Evolutionary conservation across 2,888 invertebrate species (phyloP), one percentile per base, ranked within the genome.

Genomic region (Argyresthia goedartella): DNA sequence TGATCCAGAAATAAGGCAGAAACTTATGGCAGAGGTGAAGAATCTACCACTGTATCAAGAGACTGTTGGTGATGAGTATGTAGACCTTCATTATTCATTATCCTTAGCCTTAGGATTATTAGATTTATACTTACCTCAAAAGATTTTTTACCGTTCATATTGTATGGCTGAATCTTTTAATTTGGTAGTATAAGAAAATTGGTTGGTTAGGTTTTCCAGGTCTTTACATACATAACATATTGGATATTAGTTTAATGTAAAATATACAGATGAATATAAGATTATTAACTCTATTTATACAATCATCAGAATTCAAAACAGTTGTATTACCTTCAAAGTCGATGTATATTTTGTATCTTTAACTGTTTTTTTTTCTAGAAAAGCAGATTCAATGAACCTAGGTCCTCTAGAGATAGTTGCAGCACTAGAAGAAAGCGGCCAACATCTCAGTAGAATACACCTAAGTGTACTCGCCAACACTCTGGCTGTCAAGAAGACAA

Each of bases 401-500:
- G 68, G 66, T 50, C 65, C 71, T 10, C 59, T 69, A 57, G 84
- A 86, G 62, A 71, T 85, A 57, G 67, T 69, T 10, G 76, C 80
- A 54, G 62, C 82, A 43, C 57, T 87, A 33, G 78, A 78, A 56
- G 85, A 85, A 53, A 80, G 76, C 54, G 69, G 76, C n/a, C 73
- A 80, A 57, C 85, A 85, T 53, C 58, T 86, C 14, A 73, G 81
- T 55, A 74, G 78, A 59, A 76, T 87, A 53, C 76, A 81, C 55
- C 64, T 85, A 14, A 85, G 85, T 57, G 65, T 84, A 61, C 60
- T 79, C 52, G 74, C 81, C 16, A 85, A 77, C 50, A 76, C 74
- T 45, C 57, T 76, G 54, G 73, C 78, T 14, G 55, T 87, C 39
- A 79, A 76, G 57, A 84, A 78, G 54, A 71, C 71, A 16, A 71